These are phyloP conservation scores for Micromussa lordhowensis DNA, from an alignment of 92 coral and sea anemone species.

Conservation along the genomic window DNA sequence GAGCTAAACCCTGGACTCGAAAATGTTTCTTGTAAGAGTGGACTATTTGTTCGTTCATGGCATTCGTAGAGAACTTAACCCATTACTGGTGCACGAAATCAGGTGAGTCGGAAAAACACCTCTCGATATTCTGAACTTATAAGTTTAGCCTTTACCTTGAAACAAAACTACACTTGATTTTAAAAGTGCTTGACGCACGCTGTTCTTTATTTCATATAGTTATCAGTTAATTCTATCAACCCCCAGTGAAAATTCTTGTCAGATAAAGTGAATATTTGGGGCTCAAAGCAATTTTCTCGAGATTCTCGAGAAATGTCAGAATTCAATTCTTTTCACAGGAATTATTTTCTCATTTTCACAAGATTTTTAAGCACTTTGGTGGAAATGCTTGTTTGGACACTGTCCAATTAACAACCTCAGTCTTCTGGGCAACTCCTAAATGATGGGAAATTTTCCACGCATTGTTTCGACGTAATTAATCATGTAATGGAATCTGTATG, in stretches of 20 bases:
- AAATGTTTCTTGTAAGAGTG: background rate
- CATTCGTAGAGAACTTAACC: background rate
- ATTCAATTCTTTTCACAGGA: background rate
- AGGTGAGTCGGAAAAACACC: background rate
- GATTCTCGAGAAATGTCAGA: constrained; percentile 1
- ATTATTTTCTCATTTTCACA: background rate
- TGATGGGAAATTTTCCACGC: background rate
- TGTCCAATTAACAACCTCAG: background rate
- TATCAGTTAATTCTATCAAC: background rate
- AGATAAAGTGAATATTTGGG: background rate
- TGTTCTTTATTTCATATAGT: background rate
- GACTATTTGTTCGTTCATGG: background rate
- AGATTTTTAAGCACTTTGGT: background rate
- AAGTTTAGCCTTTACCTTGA: background rate
- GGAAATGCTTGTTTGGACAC: constrained; percentile 27
- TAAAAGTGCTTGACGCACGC: background rate
- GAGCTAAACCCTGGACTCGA: background rate
- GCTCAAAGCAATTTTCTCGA: background rate
- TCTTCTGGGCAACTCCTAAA: background rate
- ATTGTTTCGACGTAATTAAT: constrained; percentile 9
- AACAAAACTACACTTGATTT: background rate
- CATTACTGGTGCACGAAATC: background rate
- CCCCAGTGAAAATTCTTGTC: background rate
- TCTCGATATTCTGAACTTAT: background rate
- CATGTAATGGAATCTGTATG: background rate